A percentile compares a stretch with the other conserved stretches of the same genome.
phyloP scores from a whole-genome alignment of 2,888 invertebrate genomes.

The Drosophila flavopinicola region DNA sequence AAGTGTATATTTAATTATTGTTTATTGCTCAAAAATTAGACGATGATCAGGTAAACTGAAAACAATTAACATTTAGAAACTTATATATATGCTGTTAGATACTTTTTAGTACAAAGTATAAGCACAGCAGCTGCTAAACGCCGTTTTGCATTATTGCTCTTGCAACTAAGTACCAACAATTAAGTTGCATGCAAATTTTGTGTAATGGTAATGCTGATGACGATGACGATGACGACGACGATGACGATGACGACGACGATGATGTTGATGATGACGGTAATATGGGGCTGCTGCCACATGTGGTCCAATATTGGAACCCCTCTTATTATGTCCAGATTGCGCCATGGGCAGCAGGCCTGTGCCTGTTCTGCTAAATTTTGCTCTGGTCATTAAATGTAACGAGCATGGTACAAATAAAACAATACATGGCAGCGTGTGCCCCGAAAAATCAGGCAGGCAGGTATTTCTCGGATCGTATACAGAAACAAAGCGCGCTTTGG shows the following conservation, averaged over 20 bases:
- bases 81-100: too few species aligned
- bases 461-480: slow-evolving; percentile 24
- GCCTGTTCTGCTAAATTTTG: slow-evolving; percentile 50
- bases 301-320: slow-evolving; percentile 15
- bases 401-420: slow-evolving; percentile 32
- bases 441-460: slow-evolving; percentile 57
- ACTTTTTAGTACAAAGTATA: too few species aligned
- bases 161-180: slow-evolving; percentile 13
- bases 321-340: slow-evolving; percentile 43
- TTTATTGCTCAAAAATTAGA: too few species aligned
- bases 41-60: too few species aligned
- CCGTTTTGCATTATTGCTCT: background rate
- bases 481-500: slow-evolving; percentile 40
- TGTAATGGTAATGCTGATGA: slow-evolving; percentile 49
- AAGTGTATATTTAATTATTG: too few species aligned
- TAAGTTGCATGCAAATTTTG: slow-evolving; percentile 22
- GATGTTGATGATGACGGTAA: slow-evolving; percentile 43
- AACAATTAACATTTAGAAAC: too few species aligned
- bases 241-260: too few species aligned
- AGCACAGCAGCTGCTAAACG: background rate
- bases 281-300: slow-evolving; percentile 18
- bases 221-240: slow-evolving; percentile 41
- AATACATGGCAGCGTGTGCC: slow-evolving; percentile 52
- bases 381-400: slow-evolving; percentile 67
- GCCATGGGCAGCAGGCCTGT: slow-evolving; percentile 31